Conservation (phyloP, 2,888 invertebrate genomes). For the Endotricha flammealis region DNA sequence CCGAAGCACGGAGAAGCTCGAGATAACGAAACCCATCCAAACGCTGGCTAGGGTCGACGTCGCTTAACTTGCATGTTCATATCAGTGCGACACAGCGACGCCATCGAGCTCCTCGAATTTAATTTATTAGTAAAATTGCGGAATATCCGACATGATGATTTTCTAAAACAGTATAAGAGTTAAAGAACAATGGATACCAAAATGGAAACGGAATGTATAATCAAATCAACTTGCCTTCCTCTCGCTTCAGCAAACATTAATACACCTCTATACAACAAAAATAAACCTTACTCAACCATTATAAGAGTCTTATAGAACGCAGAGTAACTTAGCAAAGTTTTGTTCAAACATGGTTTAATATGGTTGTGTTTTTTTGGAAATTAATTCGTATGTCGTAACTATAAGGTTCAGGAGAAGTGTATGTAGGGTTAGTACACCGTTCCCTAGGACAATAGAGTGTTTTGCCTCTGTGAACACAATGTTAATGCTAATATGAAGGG, state of each 20-base stretch:
- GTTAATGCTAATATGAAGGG: slow-evolving; percentile 58
- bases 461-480: slow-evolving; percentile 44
- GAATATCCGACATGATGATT: not conserved
- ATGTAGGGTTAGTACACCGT: slow-evolving; percentile 25
- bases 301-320: slow-evolving; percentile 15
- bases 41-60: no score
- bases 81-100: no score
- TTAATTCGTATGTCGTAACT: not conserved
- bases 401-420: slow-evolving; percentile 15
- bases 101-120: no score
- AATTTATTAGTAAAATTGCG: not conserved
- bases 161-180: not conserved
- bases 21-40: no score
- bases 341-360: not conserved
- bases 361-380: not conserved
- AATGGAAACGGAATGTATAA: slow-evolving; percentile 49
- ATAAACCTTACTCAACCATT: slow-evolving; percentile 14
- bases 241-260: slow-evolving; percentile 23
- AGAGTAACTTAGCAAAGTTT: slow-evolving; percentile 19
- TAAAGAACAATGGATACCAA: slow-evolving; percentile 40
- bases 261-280: slow-evolving; percentile 17
- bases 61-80: no score
- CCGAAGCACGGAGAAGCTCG: no score
- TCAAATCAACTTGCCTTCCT: slow-evolving; percentile 54
- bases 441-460: slow-evolving; percentile 52